These are phyloP conservation scores for Cosmia pyralina DNA, from an alignment of 2,888 invertebrate genomes.

Conservation along the genomic window DNA sequence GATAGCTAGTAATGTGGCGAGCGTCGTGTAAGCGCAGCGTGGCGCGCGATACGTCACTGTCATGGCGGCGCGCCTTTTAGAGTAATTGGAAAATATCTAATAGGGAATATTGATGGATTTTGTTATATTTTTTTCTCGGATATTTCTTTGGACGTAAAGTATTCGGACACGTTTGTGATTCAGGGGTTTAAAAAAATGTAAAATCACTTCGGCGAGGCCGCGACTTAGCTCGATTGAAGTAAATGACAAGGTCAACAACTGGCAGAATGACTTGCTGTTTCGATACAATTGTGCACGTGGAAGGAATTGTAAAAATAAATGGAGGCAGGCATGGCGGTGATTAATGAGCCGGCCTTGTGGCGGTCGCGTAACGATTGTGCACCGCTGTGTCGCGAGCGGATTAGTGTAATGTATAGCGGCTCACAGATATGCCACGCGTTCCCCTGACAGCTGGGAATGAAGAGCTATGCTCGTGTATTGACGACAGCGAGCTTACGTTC, in stretches of 20 bases:
- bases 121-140: conserved; percentile 2
- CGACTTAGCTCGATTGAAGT: conserved; percentile 5
- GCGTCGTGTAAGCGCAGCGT: neutral
- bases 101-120: conserved; percentile 17
- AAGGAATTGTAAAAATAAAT: conserved; percentile 40
- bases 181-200: conserved; percentile 3
- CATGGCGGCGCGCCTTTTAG: conserved; percentile 27
- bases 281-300: conserved; percentile 28
- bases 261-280: conserved; percentile 40
- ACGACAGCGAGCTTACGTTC: neutral
- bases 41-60: conserved; percentile 16
- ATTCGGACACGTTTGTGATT: neutral
- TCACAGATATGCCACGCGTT: neutral
- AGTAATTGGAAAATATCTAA: conserved; percentile 27
- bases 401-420: neutral
- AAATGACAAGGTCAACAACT: conserved; percentile 32
- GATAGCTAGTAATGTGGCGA: conserved; percentile 5
- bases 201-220: neutral
- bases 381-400: conserved; percentile 15
- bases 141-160: neutral
- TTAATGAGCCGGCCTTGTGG: conserved; percentile 31
- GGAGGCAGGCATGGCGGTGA: conserved; percentile 46
- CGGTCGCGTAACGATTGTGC: conserved; percentile 2
- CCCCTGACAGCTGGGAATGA: neutral
- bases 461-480: neutral